Evolutionary conservation across 1,140 invertebrate species (phyloP), one percentile per base, ranked within the genome.

Genomic region (Cecropterus lyciades): DNA sequence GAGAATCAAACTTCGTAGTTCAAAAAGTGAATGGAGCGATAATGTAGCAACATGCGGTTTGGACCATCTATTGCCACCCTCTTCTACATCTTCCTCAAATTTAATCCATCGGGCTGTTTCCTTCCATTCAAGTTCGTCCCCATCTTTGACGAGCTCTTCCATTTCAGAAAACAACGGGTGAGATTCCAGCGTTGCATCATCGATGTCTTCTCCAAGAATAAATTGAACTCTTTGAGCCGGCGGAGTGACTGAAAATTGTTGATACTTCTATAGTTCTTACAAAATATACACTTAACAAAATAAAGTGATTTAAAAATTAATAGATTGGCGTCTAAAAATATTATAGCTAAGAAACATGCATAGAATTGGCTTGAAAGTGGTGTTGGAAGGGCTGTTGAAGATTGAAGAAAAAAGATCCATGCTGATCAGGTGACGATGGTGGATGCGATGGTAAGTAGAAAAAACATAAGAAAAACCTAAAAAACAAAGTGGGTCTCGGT

Each of bases 31-130:
- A 80, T 98, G 98, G 15, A 98, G 92, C 0, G 97, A 98, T 20
- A 99, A 92, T 0, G 98, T 98, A 10, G 97, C 97, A 16, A 99
- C 98, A 86, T 98, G 97, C 1, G 98, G 98, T 87, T 99, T 99
- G 4, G 97, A 98, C 98, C 98, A 99, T 52, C 98, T 93, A 83
- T 98, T 98, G 51, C 98, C 97, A 17, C 97, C 97, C 92, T 98
- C 97, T 90, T 98, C 98, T 0, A 98, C 98, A 83, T 98, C 97
- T 87, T 99, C 98, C 83, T 98, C 98, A 85, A 98, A 98, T 87
- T 98, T 98, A 46, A 99, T 97, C 98, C 98, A 98, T 78, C 98
- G 95, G 14, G 98, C 98, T n/a, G 98, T 99, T 93, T 99, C 98
- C 87, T 98, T 98, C 98, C 98, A 99, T 93, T 98, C 96, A 87